phyloP scores from a whole-genome alignment of 35 echinoderm and acorn worm species.

The Stichopus chloronotus region DNA sequence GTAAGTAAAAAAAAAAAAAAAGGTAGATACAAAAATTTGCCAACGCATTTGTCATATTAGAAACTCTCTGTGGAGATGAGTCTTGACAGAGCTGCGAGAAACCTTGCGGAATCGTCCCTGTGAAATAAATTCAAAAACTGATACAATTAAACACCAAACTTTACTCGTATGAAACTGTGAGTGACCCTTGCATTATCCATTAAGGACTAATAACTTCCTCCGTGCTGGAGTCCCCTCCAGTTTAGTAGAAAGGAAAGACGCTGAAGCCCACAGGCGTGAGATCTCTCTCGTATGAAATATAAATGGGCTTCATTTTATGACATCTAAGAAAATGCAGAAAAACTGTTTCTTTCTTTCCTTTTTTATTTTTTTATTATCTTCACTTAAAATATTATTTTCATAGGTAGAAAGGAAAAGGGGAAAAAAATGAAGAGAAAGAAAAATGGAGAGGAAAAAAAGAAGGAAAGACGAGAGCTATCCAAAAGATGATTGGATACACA shows the following conservation, averaged over 20 bases:
- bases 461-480: background rate
- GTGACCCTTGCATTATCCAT: slow-evolving; percentile 57
- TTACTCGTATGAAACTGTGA: slow-evolving; percentile 46
- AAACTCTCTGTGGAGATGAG: slow-evolving; percentile 3
- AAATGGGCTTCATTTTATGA: slow-evolving; percentile 52
- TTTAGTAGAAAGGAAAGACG: slow-evolving; percentile 24
- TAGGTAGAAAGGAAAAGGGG: background rate
- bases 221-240: slow-evolving; percentile 14
- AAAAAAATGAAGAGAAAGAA: background rate
- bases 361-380: slow-evolving; percentile 38
- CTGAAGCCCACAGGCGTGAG: background rate
- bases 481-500: background rate
- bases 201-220: slow-evolving; percentile 59
- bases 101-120: background rate
- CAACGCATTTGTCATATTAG: slow-evolving; percentile 22
- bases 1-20: background rate
- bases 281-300: slow-evolving; percentile 33
- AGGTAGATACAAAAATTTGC: background rate
- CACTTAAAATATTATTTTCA: slow-evolving; percentile 43
- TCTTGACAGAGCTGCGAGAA: slow-evolving; percentile 53
- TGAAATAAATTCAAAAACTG: slow-evolving; percentile 39
- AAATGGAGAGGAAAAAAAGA: background rate
- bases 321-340: slow-evolving; percentile 30
- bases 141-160: slow-evolving; percentile 58
- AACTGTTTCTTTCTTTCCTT: slow-evolving; percentile 21